A percentile compares a stretch with the other conserved stretches of the same genome.
These are phyloP conservation scores for Drosophila malerkotliana DNA, from an alignment of 1,140 invertebrate genomes.

Conservation along the genomic window DNA sequence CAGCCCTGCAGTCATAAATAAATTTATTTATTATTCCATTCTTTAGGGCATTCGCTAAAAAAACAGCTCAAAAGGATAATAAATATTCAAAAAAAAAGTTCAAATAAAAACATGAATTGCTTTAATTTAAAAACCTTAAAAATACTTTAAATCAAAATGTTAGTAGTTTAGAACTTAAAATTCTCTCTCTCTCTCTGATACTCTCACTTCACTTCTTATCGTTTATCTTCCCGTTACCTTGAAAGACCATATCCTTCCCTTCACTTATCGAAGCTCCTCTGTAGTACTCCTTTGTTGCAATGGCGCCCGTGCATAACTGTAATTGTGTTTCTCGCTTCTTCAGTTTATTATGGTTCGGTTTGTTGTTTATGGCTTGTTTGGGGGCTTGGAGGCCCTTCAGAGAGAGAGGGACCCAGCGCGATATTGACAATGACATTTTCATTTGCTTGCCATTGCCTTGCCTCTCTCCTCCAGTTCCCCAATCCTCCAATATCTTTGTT, in stretches of 20 bases:
- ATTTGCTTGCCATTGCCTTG: conserved; percentile 11
- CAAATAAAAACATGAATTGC: too few relatives aligned
- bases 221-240: not conserved
- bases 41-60: not conserved
- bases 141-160: too few relatives aligned
- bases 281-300: not conserved
- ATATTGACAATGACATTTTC: conserved; percentile 49
- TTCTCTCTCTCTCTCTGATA: too few relatives aligned
- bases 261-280: not conserved
- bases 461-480: not conserved
- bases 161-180: too few relatives aligned
- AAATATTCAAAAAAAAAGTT: not conserved
- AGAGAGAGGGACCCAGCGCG: not conserved
- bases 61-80: not conserved
- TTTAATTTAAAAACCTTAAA: too few relatives aligned
- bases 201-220: too few relatives aligned
- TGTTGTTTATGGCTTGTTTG: conserved; percentile 24
- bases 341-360: conserved; percentile 5
- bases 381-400: not conserved
- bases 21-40: conserved; percentile 5
- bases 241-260: not conserved
- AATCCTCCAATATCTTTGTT: conserved; percentile 1
- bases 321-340: conserved; percentile 1
- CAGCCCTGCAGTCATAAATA: conserved; percentile 6
- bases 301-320: not conserved